Percentiles rank a stretch among this genome's conserved stretches.
Evolutionary conservation across 2,113 vertebrate species (phyloP).

Genomic region (Papio anubis): DNA sequence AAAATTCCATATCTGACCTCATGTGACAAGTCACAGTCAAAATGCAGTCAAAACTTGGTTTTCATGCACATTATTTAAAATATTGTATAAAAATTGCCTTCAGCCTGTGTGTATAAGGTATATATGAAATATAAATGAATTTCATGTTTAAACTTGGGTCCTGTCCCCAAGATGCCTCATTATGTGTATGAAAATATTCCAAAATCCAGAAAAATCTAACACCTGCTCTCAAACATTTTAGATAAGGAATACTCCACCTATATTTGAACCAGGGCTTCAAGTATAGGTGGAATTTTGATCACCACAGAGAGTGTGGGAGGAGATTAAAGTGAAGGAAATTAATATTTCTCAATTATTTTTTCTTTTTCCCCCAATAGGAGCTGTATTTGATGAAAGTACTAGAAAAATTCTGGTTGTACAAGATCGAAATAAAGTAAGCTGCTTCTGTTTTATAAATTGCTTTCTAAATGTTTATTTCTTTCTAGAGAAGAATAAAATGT

Average conservation of each 20-base stretch:
- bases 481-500: conserved; percentile 10
- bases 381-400: conserved; percentile 91
- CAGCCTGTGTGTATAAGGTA: not conserved
- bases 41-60: not conserved
- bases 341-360: not conserved
- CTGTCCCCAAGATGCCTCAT: not conserved
- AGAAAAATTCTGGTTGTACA: conserved; percentile 95
- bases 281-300: not conserved
- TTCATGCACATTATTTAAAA: not conserved
- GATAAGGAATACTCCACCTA: not conserved
- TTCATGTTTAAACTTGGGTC: not conserved
- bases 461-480: conserved; percentile 23
- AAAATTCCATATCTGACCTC: not conserved
- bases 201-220: not conserved
- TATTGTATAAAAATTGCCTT: not conserved
- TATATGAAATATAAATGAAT: not conserved
- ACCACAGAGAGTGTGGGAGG: not conserved
- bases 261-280: conserved; percentile 19
- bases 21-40: not conserved
- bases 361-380: conserved; percentile 84
- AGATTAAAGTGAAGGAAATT: not conserved
- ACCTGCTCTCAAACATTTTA: not conserved
- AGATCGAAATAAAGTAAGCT: conserved; percentile 93
- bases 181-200: not conserved
- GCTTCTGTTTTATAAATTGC: conserved; percentile 9